Evolutionary conservation across 2,888 invertebrate species (phyloP), one percentile per base, ranked within the genome.

Genomic region (Ecdyonurus torrentis): DNA sequence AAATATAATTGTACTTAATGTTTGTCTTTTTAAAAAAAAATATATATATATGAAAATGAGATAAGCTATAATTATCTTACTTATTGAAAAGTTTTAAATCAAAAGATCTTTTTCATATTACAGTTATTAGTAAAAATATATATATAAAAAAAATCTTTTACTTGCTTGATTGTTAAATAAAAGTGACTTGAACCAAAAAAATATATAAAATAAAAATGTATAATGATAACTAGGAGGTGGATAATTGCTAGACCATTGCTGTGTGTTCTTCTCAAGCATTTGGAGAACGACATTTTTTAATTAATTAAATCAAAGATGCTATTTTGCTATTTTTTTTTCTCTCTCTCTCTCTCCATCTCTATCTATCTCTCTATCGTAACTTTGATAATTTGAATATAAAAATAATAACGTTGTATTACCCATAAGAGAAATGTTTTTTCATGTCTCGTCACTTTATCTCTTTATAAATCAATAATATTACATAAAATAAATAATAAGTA

Each of bases 1-100:
- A 62, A 62, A 61, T 65, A 65, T 62, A 58, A 64, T 62, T 65
- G 66, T 66, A 62, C 63, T 64, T 66, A 66, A 63, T 66, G 66
- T 66, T 65, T 58, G 52, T 62, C 63, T 65, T 63, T 63, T n/a
- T n/a, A n/a, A n/a, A n/a, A 63, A 60, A 59, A 61, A 53, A 60
- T 53, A 25, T 59, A 52, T 66, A 61, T 22, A 64, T 64, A 58
- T 52, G 52, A 62, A 63, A 61, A 64, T 66, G 63, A 64, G 64
- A 65, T 63, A 55, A 62, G 37, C 5, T 37, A 37, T 15, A n/a
- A n/a, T n/a, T n/a, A n/a, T n/a, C n/a, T n/a, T n/a, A n/a, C n/a
- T n/a, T n/a, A 10, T 37, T 37, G 37, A 37, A 37, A 37, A 10
- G 37, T 37, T 37, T 37, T 37, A 37, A 37, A 37, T 37, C 37